phyloP scores from a whole-genome alignment of 1,140 invertebrate genomes.

The Zaprionus vittiger region DNA sequence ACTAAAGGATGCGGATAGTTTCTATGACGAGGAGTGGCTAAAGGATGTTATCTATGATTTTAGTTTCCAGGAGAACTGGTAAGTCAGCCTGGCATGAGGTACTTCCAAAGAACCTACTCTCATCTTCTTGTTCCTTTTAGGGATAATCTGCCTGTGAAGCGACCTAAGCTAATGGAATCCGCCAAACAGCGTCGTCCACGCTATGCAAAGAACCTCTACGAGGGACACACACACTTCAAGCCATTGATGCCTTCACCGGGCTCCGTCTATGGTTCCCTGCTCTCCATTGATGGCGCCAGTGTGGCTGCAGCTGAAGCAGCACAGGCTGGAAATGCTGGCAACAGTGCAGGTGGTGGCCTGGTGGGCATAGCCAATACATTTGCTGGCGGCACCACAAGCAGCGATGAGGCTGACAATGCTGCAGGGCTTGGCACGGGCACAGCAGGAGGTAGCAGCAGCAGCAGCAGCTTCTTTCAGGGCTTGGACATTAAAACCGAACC shows the following conservation, averaged over 20 bases:
- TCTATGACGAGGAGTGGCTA: conserved; percentile 91
- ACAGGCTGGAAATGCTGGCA: background rate
- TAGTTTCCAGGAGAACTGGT: conserved; percentile 93
- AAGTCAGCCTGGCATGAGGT: conserved; percentile 64
- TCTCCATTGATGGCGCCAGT: conserved; percentile 62
- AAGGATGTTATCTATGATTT: conserved; percentile 95
- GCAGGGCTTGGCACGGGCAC: background rate
- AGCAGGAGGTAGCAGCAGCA: conserved; percentile 16
- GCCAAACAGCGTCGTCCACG: conserved; percentile 61
- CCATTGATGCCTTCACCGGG: conserved; percentile 78
- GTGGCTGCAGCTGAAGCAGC: conserved; percentile 5
- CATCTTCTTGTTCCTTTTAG: conserved; percentile 77
- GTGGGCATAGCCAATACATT: conserved; percentile 58
- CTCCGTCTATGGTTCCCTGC: conserved; percentile 72
- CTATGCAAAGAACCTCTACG: conserved; percentile 86
- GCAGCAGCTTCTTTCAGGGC: conserved; percentile 62
- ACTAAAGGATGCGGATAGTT: conserved; percentile 90
- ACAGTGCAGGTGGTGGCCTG: conserved; percentile 50
- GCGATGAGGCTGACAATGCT: conserved; percentile 28
- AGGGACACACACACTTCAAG: conserved; percentile 86
- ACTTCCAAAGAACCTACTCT: background rate
- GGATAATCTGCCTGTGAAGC: conserved; percentile 94
- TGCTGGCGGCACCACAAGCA: conserved; percentile 32
- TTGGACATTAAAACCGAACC: conserved; percentile 77
- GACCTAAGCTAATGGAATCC: conserved; percentile 87